These are phyloP conservation scores for Chrysochloris asiatica DNA, from an alignment of 2,113 vertebrate genomes.

Conservation along the genomic window DNA sequence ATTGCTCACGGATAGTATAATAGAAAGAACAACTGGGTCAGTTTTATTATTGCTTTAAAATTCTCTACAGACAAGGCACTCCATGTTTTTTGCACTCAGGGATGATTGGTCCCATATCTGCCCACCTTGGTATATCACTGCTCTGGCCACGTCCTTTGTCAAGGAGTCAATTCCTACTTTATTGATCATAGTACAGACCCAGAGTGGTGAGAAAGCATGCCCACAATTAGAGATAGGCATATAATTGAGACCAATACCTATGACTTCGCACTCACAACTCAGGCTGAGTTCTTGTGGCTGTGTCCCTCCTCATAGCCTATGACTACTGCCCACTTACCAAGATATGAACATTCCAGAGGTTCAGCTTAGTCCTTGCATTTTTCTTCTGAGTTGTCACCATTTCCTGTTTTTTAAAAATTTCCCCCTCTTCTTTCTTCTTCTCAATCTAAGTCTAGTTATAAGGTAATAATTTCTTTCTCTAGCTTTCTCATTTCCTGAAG, in stretches of 20 bases:
- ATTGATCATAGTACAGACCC: rapidly evolving
- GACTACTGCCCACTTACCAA: too few species aligned
- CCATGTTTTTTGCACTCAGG: neutral
- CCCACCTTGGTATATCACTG: neutral
- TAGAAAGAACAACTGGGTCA: neutral
- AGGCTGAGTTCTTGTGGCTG: rapidly evolving
- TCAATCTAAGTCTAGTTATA: neutral
- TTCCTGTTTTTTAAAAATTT: neutral
- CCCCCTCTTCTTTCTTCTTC: neutral
- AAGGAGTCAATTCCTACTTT: neutral
- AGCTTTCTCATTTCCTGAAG: neutral
- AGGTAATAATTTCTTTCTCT: neutral
- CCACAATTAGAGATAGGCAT: neutral
- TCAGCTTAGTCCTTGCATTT: neutral
- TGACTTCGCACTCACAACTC: neutral
- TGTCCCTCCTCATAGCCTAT: too few species aligned
- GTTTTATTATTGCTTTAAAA: neutral
- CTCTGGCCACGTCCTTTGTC: neutral
- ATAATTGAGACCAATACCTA: rapidly evolving
- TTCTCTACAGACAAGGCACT: neutral
- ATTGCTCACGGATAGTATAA: neutral
- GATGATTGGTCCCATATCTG: too few species aligned
- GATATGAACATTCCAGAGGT: neutral
- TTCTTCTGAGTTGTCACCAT: neutral
- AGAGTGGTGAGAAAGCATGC: neutral